Base-by-base conservation (phyloP, 1,140 invertebrate species). In the Scaptomyza pallida region DNA sequence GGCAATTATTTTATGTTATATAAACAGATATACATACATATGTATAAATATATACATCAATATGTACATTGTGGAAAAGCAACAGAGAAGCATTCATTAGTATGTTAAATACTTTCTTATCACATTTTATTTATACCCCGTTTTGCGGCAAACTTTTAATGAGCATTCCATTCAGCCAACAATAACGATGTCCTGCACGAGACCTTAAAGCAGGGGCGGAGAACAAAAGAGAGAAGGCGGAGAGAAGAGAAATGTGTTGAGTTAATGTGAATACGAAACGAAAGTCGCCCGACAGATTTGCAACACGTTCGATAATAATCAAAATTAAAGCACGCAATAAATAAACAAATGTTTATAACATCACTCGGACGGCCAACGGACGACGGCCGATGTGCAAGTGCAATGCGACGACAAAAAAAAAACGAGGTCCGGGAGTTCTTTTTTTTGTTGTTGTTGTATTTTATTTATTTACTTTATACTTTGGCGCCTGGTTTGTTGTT, bases 261-360 rank as follows among this genome's bases (percentile, higher is more conserved):
- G 35, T 45, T 26, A 63, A 51, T 45, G 19, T 19, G 61, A 56
- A 40, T 45, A 45, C 50, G 50, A 64, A 69, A 54, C 65, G 57
- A 62, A 69, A 69, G 65, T 69, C 65, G 59, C 48, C 41, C 65
- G 65, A 69, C 19, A 37, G 65, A 69, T 54, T 54, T 69, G 65
- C 65, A 69, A 62, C 65, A 69, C 65, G 65, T 54, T 69, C 65
- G 57, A 62, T 62, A 62, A 69, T 69, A 40, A 69, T 62, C 64
- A 47, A 69, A 69, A 69, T 44, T 62, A 35, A 69, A 62, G 50
- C 57, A 62, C 48, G 65, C 65, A 54, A 69, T 69, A 69, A 69
- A 69, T 62, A 62, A 69, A 69, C 43, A 69, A 69, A 61, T 62
- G 48, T 47, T 54, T 54, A 37, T 54, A 69, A 51, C 62, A 62